phyloP scores from a whole-genome alignment of 30 jellyfish, hydroid and myxozoan species.

The Chrysaora quinquecirrha region DNA sequence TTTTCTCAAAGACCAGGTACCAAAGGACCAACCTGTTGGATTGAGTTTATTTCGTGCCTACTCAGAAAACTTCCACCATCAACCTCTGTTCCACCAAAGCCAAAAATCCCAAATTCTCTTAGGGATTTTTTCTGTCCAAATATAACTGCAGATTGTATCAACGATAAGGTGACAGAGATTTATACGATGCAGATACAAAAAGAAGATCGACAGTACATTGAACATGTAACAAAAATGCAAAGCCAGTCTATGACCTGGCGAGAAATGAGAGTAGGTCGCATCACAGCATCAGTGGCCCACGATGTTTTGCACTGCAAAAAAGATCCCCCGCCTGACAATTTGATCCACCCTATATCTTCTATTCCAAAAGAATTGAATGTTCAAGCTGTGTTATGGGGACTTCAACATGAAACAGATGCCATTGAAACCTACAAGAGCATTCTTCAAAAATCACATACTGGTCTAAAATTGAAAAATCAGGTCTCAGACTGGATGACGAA shows the following conservation, averaged over 20 bases:
- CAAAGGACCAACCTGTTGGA: not conserved
- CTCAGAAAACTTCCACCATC: not conserved
- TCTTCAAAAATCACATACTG: not conserved
- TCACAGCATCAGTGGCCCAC: not conserved
- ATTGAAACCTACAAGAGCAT: not conserved
- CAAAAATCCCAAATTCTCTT: no score
- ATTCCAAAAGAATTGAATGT: not conserved
- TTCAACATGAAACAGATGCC: not conserved
- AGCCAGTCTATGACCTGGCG: not conserved
- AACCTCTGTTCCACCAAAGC: no score
- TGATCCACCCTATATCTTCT: not conserved
- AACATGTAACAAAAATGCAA: not conserved
- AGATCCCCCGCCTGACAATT: not conserved
- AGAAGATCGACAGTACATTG: no score
- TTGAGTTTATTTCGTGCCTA: not conserved
- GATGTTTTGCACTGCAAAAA: not conserved
- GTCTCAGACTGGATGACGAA: not conserved
- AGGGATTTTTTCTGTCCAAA: no score
- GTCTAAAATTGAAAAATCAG: not conserved
- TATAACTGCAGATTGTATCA: no score
- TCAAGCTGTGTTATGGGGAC: constrained; percentile 5
- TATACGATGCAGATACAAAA: no score
- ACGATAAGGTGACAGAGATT: no score
- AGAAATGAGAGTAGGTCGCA: not conserved
- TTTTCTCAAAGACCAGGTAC: not conserved